These are phyloP conservation scores for Pentamera pediparva DNA, from an alignment of 53 echinoderm and acorn worm genomes.

Conservation along the genomic window DNA sequence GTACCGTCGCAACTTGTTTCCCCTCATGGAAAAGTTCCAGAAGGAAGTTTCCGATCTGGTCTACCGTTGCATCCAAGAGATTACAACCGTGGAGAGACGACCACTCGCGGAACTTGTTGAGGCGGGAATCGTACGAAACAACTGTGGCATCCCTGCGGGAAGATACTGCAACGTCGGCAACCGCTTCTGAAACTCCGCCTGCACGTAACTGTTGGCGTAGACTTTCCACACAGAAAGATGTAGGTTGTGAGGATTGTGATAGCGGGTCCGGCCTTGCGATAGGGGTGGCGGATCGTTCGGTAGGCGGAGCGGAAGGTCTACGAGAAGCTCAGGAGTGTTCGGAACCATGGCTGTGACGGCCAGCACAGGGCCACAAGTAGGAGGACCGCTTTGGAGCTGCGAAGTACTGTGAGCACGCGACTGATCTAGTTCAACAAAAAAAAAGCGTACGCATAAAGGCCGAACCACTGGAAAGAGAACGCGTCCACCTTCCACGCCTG, in stretches of 20 bases:
- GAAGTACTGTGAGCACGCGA: not conserved
- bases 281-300: not conserved
- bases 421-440: not conserved
- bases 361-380: not conserved
- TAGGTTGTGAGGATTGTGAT: too few relatives aligned
- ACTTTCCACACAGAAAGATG: not conserved
- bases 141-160: not conserved
- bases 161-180: not conserved
- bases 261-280: not conserved
- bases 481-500: not conserved
- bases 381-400: not conserved
- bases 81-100: not conserved
- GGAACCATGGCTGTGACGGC: not conserved
- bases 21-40: not conserved
- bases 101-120: not conserved
- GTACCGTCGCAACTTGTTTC: not conserved
- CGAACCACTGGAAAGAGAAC: not conserved
- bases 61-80: not conserved
- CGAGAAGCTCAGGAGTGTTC: not conserved
- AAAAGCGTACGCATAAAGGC: not conserved
- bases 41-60: not conserved
- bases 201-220: too few relatives aligned
- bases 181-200: not conserved
- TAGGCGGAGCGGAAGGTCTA: not conserved
- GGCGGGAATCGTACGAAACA: not conserved